A percentile compares a stretch with the other conserved stretches of the same genome.
Evolutionary conservation across 2,797 vertebrate genomes (phyloP).

Genomic region (Prionace glauca): DNA sequence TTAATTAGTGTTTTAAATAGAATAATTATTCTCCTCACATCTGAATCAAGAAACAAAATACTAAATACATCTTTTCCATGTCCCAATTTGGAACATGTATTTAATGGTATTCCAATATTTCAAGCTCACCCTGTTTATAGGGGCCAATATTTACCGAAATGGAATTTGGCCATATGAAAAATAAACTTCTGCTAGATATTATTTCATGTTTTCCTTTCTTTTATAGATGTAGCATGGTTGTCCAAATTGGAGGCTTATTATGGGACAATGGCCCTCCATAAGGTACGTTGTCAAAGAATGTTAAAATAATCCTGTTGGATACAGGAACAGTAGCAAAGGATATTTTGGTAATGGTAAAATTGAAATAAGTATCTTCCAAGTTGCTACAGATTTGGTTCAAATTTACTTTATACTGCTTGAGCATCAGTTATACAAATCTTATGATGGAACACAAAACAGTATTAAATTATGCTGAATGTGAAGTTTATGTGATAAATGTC

Average conservation of each 20-base stretch:
- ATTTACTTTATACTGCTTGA: neutral
- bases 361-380: conserved; percentile 19
- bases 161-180: neutral
- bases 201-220: neutral
- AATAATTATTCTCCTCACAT: neutral
- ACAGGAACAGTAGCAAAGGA: neutral
- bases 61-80: neutral
- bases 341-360: neutral
- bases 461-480: neutral
- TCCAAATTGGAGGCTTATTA: neutral
- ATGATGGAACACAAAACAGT: neutral
- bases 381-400: neutral
- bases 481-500: neutral
- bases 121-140: neutral
- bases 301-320: neutral
- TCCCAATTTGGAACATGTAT: neutral
- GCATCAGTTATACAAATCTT: neutral
- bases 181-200: neutral
- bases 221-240: neutral
- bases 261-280: neutral
- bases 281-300: neutral
- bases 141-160: neutral
- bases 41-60: neutral
- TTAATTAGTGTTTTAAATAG: neutral
- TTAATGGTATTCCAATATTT: neutral